Percentiles rank a stretch among this genome's conserved stretches.
These are phyloP conservation scores for Promerops cafer DNA, from an alignment of 2,113 vertebrate species.

Conservation along the genomic window DNA sequence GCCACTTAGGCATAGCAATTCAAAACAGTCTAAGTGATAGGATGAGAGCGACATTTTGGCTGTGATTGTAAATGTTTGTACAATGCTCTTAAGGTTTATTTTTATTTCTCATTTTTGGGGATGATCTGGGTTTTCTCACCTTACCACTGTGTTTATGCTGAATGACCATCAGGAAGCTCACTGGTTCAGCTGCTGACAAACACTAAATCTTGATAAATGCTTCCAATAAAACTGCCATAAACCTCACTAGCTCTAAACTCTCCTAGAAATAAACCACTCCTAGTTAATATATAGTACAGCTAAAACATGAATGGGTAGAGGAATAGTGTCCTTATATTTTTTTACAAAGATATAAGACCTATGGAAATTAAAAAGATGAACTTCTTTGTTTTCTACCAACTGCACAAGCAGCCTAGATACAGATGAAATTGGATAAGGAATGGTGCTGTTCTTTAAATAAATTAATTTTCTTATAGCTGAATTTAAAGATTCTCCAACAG, in stretches of 20 bases:
- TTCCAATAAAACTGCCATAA: slow-evolving; percentile 26
- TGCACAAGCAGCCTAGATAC: background rate
- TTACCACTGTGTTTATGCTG: background rate
- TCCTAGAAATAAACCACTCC: slow-evolving; percentile 23
- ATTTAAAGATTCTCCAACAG: slow-evolving; percentile 43
- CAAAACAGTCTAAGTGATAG: background rate
- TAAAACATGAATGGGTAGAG: slow-evolving; percentile 19
- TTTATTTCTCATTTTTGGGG: background rate
- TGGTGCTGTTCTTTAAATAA: background rate
- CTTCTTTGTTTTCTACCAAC: background rate
- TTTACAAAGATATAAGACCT: background rate
- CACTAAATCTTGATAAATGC: background rate
- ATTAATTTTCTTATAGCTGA: background rate
- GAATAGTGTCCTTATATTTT: slow-evolving; percentile 31
- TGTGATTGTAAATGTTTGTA: background rate
- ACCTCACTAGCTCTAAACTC: background rate
- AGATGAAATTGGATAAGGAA: background rate
- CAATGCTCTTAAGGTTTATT: background rate
- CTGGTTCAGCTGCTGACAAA: background rate
- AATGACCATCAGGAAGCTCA: background rate
- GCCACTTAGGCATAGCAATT: background rate
- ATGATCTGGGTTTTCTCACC: background rate
- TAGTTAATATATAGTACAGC: background rate
- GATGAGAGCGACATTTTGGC: background rate
- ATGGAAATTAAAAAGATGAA: background rate